Evolutionary conservation across 2,888 invertebrate species (phyloP), one percentile per base, ranked within the genome.

Genomic region (Reticulitermes lucifugus): DNA sequence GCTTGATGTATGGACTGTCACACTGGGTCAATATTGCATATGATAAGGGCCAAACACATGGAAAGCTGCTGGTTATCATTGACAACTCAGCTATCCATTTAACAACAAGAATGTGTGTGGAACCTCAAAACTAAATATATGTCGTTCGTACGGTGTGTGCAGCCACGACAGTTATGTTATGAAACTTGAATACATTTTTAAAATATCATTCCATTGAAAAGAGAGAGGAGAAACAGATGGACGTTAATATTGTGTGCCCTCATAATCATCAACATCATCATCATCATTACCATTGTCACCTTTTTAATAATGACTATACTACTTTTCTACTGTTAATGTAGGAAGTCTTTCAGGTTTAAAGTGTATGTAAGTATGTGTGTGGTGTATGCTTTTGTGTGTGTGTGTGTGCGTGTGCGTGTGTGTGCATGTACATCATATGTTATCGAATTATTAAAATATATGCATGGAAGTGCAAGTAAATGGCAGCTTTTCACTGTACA

Each of bases 131-230:
- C 7, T 73, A 22, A 35, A 35, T 73, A 35, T 41, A 41, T 5
- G 55, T 46, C 9, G 12, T 35, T 35, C 35, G 4, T 35, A 4
- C 35, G 4, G 35, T 46, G 22, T n/a, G 29, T 46, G 41, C 73
- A 73, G 21, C 41, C 4, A 12, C 18, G 46, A 77, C 46, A 46
- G 51, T 46, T 77, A 21, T 77, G 41, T 41, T 73, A 51, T 77
- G 1, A 46, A 77, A 77, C 46, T 77, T 77, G 14, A 73, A 41
- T 29, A 41, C 3, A 73, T 73, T n/a, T 65, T 21, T 10, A 73
- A 73, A 73, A 73, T 41, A 77, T 77, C 77, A 77, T 77, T 77
- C 77, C 77, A 77, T 46, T 77, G 25, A 77, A n/a, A 77, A 43
- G 12, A 22, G n/a, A 77, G 46, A 10, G 75, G 41, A 73, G 41